phyloP scores from a whole-genome alignment of 2,113 vertebrate genomes.

The Brachirus orientalis region DNA sequence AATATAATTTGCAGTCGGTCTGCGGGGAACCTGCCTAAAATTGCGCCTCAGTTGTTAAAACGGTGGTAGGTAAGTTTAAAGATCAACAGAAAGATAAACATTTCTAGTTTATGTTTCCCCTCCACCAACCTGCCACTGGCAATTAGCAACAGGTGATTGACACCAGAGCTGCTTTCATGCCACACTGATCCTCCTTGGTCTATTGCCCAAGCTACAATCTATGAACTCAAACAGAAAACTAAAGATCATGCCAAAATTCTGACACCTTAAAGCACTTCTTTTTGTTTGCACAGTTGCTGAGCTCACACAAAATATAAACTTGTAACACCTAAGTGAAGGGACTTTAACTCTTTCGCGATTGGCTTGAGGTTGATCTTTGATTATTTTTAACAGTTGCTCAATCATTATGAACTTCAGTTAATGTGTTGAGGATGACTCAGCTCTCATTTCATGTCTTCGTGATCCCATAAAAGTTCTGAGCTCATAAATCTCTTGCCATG shows the following conservation, averaged over 20 bases:
- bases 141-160: constrained; percentile 67
- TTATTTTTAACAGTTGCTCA: constrained; percentile 6
- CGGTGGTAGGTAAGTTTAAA: constrained; percentile 70
- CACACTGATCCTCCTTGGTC: constrained; percentile 34
- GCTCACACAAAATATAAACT: constrained; percentile 22
- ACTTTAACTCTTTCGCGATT: background rate
- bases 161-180: constrained; percentile 45
- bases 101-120: constrained; percentile 43
- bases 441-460: constrained; percentile 11
- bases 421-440: constrained; percentile 5
- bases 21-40: constrained; percentile 20
- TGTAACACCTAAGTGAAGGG: constrained; percentile 4
- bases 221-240: constrained; percentile 30
- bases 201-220: constrained; percentile 18
- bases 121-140: constrained; percentile 33
- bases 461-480: background rate
- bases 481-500: constrained; percentile 15
- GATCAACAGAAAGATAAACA: constrained; percentile 70
- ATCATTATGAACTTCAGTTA: background rate
- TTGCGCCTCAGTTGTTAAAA: constrained; percentile 22
- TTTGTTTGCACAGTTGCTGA: constrained; percentile 24
- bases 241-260: constrained; percentile 35
- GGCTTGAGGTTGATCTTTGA: constrained; percentile 4
- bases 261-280: constrained; percentile 46
- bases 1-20: constrained; percentile 19